Conservation (phyloP, 2,888 invertebrate genomes). For the Ochlodes sylvanus region DNA sequence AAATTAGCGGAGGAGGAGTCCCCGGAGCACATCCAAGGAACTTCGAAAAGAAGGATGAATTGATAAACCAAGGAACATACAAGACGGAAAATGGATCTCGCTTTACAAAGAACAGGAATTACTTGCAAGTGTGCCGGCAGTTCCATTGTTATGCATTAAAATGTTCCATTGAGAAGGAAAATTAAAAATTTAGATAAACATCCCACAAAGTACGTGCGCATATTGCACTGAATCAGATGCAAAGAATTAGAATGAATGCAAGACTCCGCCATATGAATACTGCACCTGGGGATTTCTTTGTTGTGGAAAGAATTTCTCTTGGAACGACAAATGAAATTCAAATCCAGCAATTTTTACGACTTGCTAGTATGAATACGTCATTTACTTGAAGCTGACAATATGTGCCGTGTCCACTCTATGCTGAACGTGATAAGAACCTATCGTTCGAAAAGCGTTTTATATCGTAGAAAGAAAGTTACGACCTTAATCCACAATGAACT, state of each 20-base stretch:
- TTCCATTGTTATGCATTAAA: constrained; percentile 12
- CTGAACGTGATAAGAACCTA: too few species aligned
- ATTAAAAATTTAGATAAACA: constrained; percentile 15
- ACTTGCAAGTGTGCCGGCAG: background rate
- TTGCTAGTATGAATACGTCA: background rate
- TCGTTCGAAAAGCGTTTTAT: too few species aligned
- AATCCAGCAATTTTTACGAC: background rate
- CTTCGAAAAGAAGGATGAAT: too few species aligned
- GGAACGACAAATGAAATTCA: background rate
- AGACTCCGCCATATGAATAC: constrained; percentile 1
- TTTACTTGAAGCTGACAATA: background rate
- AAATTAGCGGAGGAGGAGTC: too few species aligned
- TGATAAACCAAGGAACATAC: too few species aligned
- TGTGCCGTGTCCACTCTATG: too few species aligned
- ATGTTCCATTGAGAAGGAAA: constrained; percentile 9
- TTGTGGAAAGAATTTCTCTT: background rate
- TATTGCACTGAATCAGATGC: background rate
- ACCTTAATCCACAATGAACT: too few species aligned
- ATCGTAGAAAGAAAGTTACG: too few species aligned
- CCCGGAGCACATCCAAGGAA: too few species aligned
- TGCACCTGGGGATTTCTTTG: constrained; percentile 3
- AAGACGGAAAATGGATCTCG: too few species aligned
- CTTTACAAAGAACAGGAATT: background rate
- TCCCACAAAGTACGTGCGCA: background rate
- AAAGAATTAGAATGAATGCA: constrained; percentile 5